These are phyloP conservation scores for Sminthurinus signatus DNA, from an alignment of 1,140 invertebrate genomes.

Conservation along the genomic window DNA sequence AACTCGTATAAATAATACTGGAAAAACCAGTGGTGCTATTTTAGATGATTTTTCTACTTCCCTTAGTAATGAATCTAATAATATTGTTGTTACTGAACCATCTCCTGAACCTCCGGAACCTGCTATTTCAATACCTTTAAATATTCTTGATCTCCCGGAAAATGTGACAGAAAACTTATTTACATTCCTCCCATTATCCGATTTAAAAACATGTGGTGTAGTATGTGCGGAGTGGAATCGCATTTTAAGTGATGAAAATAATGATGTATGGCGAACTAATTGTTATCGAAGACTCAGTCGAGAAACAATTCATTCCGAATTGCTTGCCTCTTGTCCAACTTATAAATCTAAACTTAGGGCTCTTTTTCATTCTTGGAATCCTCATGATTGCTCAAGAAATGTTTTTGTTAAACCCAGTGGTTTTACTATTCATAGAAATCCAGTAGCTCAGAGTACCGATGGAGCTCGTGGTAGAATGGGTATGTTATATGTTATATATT, in stretches of 20 bases:
- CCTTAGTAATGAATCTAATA: too few species aligned
- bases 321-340: conserved; percentile 78
- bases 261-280: conserved; percentile 89
- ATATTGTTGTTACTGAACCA: too few species aligned
- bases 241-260: conserved; percentile 87
- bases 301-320: conserved; percentile 85
- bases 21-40: conserved; percentile 4
- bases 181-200: conserved; percentile 79
- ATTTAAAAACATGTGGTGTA: conserved; percentile 78
- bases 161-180: conserved; percentile 89
- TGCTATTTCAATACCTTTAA: not conserved
- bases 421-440: conserved; percentile 95
- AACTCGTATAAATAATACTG: not conserved
- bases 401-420: conserved; percentile 95
- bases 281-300: conserved; percentile 80
- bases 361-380: conserved; percentile 94
- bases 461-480: conserved; percentile 85
- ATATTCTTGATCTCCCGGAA: conserved; percentile 53
- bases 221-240: conserved; percentile 92
- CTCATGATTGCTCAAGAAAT: conserved; percentile 92
- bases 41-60: not conserved
- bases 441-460: conserved; percentile 97
- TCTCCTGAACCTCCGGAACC: too few species aligned
- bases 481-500: conserved; percentile 14
- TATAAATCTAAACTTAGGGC: conserved; percentile 92